Percentiles rank a stretch among this genome's conserved stretches.
Conservation (phyloP, 2,797 vertebrate species). For the Siniperca scherzeri region DNA sequence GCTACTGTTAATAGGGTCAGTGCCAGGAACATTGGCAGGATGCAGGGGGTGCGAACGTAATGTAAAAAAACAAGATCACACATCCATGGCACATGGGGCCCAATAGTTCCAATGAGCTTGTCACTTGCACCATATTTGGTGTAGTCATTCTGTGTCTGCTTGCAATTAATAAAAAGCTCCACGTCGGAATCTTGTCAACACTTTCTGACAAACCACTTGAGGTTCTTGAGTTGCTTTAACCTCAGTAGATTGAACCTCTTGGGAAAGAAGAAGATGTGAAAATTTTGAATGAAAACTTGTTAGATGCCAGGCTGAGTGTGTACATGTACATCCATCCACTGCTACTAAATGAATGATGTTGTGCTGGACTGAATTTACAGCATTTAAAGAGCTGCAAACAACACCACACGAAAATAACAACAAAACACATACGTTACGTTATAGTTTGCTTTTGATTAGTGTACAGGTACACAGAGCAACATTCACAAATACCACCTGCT, state of each 20-base stretch:
- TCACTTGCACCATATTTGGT: background rate
- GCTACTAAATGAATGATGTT: background rate
- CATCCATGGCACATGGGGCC: background rate
- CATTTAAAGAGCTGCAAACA: background rate
- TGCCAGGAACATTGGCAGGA: slow-evolving; percentile 7
- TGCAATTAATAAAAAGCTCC: slow-evolving; percentile 2
- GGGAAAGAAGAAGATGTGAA: background rate
- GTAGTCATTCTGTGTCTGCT: background rate
- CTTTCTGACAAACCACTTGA: slow-evolving; percentile 11
- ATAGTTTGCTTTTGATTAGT: background rate
- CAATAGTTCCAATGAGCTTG: background rate
- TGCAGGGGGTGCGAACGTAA: background rate
- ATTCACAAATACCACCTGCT: background rate
- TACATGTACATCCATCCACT: background rate
- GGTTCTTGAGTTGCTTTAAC: background rate
- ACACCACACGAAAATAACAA: background rate
- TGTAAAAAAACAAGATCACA: background rate
- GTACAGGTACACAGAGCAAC: background rate
- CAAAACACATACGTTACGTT: background rate
- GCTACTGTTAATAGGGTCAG: background rate
- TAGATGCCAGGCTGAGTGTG: background rate
- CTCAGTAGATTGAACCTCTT: background rate
- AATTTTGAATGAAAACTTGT: background rate
- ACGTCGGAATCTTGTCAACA: slow-evolving; percentile 9
- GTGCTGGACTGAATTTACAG: background rate